phyloP scores from a whole-genome alignment of 2,888 invertebrate genomes.

The Drosophila aldrichi region DNA sequence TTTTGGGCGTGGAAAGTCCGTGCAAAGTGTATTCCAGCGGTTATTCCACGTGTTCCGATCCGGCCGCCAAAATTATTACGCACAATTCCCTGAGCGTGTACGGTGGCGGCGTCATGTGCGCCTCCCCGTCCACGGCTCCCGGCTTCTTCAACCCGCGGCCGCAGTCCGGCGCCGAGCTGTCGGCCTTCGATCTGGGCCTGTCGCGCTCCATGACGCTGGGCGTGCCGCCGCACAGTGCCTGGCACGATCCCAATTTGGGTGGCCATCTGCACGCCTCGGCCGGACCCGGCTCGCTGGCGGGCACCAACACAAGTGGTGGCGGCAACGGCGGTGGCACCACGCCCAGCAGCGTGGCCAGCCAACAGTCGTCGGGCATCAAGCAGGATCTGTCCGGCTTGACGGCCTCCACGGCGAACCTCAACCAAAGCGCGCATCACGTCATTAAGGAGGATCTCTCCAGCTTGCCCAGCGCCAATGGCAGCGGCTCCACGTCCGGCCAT shows the following conservation, averaged over 20 bases:
- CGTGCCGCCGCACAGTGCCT: conserved; percentile 87
- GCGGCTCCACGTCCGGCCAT: conserved; percentile 67
- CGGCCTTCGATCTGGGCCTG: conserved; percentile 85
- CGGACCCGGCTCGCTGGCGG: conserved; percentile 79
- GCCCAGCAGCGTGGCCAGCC: conserved; percentile 83
- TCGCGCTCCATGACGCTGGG: conserved; percentile 87
- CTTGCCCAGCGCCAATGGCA: conserved; percentile 75
- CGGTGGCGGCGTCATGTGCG: conserved; percentile 86
- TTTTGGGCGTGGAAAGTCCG: conserved; percentile 40
- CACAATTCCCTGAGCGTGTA: conserved; percentile 86
- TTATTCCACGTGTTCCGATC: conserved; percentile 81
- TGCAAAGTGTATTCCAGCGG: conserved; percentile 82
- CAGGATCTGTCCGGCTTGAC: conserved; percentile 82
- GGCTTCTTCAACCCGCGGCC: conserved; percentile 85
- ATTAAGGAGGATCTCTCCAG: conserved; percentile 84
- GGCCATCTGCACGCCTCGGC: conserved; percentile 85
- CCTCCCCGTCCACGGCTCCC: conserved; percentile 86
- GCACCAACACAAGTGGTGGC: conserved; percentile 66
- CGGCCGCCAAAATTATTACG: conserved; percentile 86
- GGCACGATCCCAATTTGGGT: conserved; percentile 87
- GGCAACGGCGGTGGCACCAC: conserved; percentile 86
- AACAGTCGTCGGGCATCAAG: conserved; percentile 83
- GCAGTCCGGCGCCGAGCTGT: conserved; percentile 84
- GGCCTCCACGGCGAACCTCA: conserved; percentile 66
- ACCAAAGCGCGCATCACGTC: conserved; percentile 81